A percentile compares a stretch with the other conserved stretches of the same genome.
These are phyloP conservation scores for Mirounga angustirostris DNA, from an alignment of 2,113 vertebrate species.

Conservation along the genomic window DNA sequence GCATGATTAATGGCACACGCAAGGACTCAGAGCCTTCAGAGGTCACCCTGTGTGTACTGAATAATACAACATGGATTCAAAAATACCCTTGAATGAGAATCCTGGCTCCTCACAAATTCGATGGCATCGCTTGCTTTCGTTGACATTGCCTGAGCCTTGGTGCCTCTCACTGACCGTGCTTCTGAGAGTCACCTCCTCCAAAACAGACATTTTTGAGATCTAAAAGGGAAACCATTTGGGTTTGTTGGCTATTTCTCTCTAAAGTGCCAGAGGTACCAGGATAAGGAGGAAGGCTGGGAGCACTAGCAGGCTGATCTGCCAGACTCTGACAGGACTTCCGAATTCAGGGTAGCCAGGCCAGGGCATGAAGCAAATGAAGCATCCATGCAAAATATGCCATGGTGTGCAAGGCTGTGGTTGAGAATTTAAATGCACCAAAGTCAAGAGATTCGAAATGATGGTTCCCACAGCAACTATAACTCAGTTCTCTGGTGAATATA, in stretches of 20 bases:
- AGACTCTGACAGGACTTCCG: slow-evolving; percentile 64
- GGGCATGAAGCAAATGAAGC: slow-evolving; percentile 62
- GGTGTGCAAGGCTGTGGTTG: slow-evolving; percentile 64
- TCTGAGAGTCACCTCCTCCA: background rate
- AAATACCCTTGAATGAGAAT: slow-evolving; percentile 78
- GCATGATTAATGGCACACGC: slow-evolving; percentile 64
- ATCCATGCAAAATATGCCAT: slow-evolving; percentile 62
- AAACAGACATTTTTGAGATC: slow-evolving; percentile 17
- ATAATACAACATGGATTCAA: slow-evolving; percentile 78
- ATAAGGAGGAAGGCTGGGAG: background rate
- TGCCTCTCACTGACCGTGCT: background rate
- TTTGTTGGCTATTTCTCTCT: background rate
- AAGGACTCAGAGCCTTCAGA: slow-evolving; percentile 63
- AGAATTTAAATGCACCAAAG: slow-evolving; percentile 81
- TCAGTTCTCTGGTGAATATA: slow-evolving; percentile 83
- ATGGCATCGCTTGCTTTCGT: background rate
- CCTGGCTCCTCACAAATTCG: slow-evolving; percentile 46
- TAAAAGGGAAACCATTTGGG: background rate
- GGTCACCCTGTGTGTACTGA: slow-evolving; percentile 69
- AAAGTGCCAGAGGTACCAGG: background rate
- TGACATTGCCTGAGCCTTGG: background rate
- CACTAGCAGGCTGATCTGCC: slow-evolving; percentile 44
- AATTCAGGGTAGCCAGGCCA: slow-evolving; percentile 63
- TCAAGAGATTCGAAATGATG: slow-evolving; percentile 79
- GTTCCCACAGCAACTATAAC: slow-evolving; percentile 83